phyloP scores from a whole-genome alignment of 2,888 invertebrate genomes.

The Cryptosula pallasiana region DNA sequence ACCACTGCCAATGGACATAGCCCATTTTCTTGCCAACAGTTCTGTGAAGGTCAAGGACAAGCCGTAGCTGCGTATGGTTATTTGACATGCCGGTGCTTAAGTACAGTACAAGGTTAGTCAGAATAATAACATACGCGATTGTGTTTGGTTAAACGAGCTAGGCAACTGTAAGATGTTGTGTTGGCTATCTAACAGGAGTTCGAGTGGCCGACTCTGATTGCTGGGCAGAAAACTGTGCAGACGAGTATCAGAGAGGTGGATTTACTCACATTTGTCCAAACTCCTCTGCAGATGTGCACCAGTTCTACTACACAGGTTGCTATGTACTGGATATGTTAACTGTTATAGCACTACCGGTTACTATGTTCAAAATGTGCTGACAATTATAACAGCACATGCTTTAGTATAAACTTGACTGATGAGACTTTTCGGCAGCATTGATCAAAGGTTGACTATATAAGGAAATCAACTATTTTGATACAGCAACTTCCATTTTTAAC shows the following conservation, averaged over 20 bases:
- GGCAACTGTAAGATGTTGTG: no score
- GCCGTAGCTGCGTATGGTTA: background rate
- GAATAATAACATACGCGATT: background rate
- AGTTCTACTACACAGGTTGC: background rate
- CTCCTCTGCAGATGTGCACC: background rate
- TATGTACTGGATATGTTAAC: no score
- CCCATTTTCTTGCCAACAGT: background rate
- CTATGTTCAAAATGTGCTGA: no score
- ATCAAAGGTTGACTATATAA: no score
- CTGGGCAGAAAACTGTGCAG: background rate
- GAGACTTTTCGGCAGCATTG: no score
- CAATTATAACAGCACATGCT: no score
- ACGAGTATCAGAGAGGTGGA: background rate
- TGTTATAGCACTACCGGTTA: no score
- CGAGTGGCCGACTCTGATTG: background rate
- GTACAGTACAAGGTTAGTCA: background rate
- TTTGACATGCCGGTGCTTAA: background rate
- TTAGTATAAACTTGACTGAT: no score
- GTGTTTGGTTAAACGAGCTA: background rate
- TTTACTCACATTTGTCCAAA: background rate
- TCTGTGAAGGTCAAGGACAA: background rate
- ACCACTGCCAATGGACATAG: background rate
- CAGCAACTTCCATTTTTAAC: no score
- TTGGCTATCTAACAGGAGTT: background rate
- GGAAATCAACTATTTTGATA: no score